A percentile compares a stretch with the other conserved stretches of the same genome.
These are phyloP conservation scores for Bovichtus variegatus DNA, from an alignment of 2,797 vertebrate genomes.

Conservation along the genomic window DNA sequence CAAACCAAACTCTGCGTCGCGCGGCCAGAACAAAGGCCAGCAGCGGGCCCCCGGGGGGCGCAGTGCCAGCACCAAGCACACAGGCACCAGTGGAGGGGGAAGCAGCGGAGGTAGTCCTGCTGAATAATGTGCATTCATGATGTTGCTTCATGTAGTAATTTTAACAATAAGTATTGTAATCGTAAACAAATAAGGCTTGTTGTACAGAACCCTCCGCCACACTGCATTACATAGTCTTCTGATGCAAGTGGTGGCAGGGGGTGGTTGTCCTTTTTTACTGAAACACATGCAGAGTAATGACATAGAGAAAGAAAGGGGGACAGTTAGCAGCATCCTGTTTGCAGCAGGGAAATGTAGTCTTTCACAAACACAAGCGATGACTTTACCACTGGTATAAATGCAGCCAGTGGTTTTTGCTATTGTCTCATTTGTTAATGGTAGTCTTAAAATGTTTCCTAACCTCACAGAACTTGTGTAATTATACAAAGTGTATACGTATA, in stretches of 20 bases:
- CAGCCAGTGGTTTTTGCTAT: not conserved
- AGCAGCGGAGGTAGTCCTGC: slow-evolving; percentile 79
- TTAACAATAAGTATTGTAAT: not conserved
- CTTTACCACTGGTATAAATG: not conserved
- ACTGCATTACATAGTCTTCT: too few species aligned
- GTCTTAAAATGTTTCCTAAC: not conserved
- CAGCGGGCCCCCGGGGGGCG: slow-evolving; percentile 88
- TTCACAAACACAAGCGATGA: not conserved
- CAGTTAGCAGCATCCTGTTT: slow-evolving; percentile 22
- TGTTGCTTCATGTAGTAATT: not conserved
- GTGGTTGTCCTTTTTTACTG: not conserved
- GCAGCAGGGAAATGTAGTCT: not conserved
- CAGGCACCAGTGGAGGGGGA: slow-evolving; percentile 84
- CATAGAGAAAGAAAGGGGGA: not conserved
- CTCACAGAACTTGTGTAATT: not conserved
- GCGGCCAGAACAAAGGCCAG: slow-evolving; percentile 73
- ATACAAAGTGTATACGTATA: not conserved
- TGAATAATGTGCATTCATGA: not conserved
- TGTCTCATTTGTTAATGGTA: not conserved
- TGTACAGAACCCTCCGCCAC: too few species aligned
- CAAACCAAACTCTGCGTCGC: slow-evolving; percentile 84
- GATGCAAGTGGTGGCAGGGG: not conserved
- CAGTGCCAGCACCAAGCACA: slow-evolving; percentile 83
- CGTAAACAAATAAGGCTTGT: too few species aligned
- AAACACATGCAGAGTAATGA: not conserved